Evolutionary conservation across 2,888 invertebrate species (phyloP).

Genomic region (Steromphala cineraria): DNA sequence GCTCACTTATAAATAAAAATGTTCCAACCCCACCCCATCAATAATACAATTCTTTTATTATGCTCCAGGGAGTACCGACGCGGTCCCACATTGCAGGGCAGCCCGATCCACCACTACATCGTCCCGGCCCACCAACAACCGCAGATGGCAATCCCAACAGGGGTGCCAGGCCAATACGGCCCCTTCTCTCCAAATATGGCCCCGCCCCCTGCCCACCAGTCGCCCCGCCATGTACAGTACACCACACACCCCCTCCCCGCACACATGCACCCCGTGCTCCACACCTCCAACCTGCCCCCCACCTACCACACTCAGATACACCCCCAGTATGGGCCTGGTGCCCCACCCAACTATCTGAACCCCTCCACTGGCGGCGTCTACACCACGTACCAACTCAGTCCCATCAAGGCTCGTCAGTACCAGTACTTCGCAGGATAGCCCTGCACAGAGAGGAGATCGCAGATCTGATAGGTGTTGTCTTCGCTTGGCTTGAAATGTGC

Average conservation of each 20-base stretch:
- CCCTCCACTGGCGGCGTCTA: constrained; percentile 79
- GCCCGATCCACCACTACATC: constrained; percentile 72
- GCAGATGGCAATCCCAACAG: constrained; percentile 65
- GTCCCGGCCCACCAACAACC: constrained; percentile 73
- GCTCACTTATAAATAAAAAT: too few relatives aligned
- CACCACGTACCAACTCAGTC: constrained; percentile 81
- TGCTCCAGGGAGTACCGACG: constrained; percentile 79
- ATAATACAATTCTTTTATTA: neutral
- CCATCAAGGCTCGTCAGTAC: constrained; percentile 81
- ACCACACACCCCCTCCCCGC: constrained; percentile 87
- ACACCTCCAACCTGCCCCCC: constrained; percentile 60
- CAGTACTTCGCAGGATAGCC: constrained; percentile 76
- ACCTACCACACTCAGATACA: constrained; percentile 64
- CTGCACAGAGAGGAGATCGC: neutral
- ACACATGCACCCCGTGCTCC: constrained; percentile 80
- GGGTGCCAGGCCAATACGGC: constrained; percentile 55
- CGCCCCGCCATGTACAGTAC: constrained; percentile 79
- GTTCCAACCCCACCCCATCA: too few relatives aligned
- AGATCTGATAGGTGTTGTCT: neutral
- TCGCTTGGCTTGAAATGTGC: neutral
- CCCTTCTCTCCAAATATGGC: constrained; percentile 78
- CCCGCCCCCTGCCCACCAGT: constrained; percentile 87
- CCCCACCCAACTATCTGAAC: constrained; percentile 37
- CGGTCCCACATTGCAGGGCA: constrained; percentile 71
- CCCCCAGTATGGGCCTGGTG: constrained; percentile 80